phyloP scores from a whole-genome alignment of 1,140 invertebrate genomes.

The Microplitis mediator region DNA sequence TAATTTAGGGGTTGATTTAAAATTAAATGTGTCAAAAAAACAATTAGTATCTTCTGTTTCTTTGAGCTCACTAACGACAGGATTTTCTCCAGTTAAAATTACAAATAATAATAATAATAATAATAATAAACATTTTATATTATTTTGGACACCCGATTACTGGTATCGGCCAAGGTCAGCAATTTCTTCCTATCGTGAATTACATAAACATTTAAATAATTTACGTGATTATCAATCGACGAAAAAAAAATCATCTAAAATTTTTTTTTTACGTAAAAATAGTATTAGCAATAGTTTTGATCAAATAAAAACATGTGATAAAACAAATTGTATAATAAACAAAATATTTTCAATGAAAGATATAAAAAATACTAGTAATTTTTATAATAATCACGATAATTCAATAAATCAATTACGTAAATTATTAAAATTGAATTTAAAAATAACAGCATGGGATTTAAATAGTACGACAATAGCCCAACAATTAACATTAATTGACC shows the following conservation, averaged over 20 bases:
- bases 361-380: slow-evolving; percentile 12
- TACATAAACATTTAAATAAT: slow-evolving; percentile 51
- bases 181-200: slow-evolving; percentile 55
- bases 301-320: slow-evolving; percentile 31
- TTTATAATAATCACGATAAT: slow-evolving; percentile 1
- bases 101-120: slow-evolving; percentile 26
- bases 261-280: slow-evolving; percentile 34
- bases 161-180: slow-evolving; percentile 63
- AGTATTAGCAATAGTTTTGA: slow-evolving; percentile 5
- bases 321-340: slow-evolving; percentile 35
- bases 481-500: slow-evolving; percentile 64
- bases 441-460: slow-evolving; percentile 62
- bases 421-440: slow-evolving; percentile 53
- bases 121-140: slow-evolving; percentile 37
- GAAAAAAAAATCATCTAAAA: slow-evolving; percentile 32
- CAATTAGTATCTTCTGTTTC: slow-evolving; percentile 59
- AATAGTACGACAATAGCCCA: slow-evolving; percentile 60
- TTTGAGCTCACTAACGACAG: slow-evolving; percentile 43
- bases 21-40: slow-evolving; percentile 54
- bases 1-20: slow-evolving; percentile 47
- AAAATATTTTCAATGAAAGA: slow-evolving; percentile 42
- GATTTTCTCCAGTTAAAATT: slow-evolving; percentile 29
- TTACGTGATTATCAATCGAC: slow-evolving; percentile 37
- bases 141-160: slow-evolving; percentile 67
- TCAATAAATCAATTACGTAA: slow-evolving; percentile 38